These are phyloP conservation scores for Pollicipes pollicipes DNA, from an alignment of 1,140 invertebrate genomes.

Conservation along the genomic window DNA sequence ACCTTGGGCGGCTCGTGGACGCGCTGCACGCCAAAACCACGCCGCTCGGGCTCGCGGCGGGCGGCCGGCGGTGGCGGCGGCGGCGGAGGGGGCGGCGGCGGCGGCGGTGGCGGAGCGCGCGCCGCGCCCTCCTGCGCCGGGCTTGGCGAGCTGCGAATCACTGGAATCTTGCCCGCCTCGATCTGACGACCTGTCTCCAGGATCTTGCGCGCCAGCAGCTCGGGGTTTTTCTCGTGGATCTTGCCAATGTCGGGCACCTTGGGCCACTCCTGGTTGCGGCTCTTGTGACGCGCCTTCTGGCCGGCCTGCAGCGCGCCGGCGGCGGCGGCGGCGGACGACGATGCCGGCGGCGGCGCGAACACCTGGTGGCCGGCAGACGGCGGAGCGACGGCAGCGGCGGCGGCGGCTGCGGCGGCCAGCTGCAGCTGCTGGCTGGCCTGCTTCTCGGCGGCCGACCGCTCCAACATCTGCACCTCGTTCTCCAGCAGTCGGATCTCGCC, in stretches of 20 bases:
- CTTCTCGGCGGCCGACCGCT: conserved; percentile 14
- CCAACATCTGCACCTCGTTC: conserved; percentile 40
- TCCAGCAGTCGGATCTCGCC: conserved; percentile 54
- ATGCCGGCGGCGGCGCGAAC: not conserved
- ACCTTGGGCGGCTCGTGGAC: conserved; percentile 48
- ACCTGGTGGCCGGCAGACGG: conserved; percentile 9
- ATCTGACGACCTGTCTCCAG: conserved; percentile 52
- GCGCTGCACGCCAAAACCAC: conserved; percentile 12
- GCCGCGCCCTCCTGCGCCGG: not conserved
- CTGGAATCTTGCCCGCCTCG: conserved; percentile 19
- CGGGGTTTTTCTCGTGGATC: conserved; percentile 78
- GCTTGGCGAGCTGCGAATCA: conserved; percentile 8
- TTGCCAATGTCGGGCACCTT: conserved; percentile 73
- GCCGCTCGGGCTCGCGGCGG: conserved; percentile 9
- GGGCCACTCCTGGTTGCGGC: conserved; percentile 71
- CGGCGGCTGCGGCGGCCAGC: conserved; percentile 38
- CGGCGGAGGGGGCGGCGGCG: conserved; percentile 19
- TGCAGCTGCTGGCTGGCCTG: conserved; percentile 29
- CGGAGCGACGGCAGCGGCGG: conserved; percentile 26
- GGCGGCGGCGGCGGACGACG: conserved; percentile 1
- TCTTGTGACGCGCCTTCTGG: conserved; percentile 26
- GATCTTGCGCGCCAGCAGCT: conserved; percentile 71
- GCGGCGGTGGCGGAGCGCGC: conserved; percentile 16
- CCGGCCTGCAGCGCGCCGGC: conserved; percentile 7
- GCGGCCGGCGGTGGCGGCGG: not conserved